Conservation (phyloP, 2,113 vertebrate genomes). For the Mesitornis unicolor region DNA sequence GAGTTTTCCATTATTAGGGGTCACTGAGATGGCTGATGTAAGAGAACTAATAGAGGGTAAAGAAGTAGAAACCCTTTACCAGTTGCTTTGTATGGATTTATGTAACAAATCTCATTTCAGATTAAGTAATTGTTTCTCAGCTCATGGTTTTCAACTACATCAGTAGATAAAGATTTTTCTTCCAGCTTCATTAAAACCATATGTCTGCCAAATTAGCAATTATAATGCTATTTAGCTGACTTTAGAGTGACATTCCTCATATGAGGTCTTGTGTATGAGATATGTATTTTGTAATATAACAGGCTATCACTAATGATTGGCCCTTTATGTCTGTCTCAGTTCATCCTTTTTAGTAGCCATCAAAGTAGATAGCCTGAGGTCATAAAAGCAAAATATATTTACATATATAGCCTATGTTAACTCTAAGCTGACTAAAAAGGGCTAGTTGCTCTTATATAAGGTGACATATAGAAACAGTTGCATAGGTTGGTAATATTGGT, state of each 20-base stretch:
- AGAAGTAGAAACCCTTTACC: not conserved
- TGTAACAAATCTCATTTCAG: slow-evolving; percentile 36
- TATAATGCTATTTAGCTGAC: slow-evolving; percentile 12
- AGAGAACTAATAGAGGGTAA: slow-evolving; percentile 10
- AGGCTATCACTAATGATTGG: not conserved
- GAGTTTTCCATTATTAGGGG: not conserved
- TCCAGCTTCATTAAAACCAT: slow-evolving; percentile 39
- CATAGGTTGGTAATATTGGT: not conserved
- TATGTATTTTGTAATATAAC: not conserved
- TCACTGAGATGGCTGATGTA: not conserved
- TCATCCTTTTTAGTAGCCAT: not conserved
- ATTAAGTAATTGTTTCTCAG: slow-evolving; percentile 57
- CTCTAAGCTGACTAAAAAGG: not conserved
- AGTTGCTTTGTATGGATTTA: not conserved
- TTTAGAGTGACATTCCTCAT: not conserved
- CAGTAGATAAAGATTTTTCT: slow-evolving; percentile 29
- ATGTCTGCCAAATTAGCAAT: slow-evolving; percentile 34
- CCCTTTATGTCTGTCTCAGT: not conserved
- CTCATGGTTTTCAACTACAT: slow-evolving; percentile 43
- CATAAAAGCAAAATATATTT: not conserved
- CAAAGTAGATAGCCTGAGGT: not conserved
- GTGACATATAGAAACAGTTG: not conserved
- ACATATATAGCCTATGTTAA: not conserved
- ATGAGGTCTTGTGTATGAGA: not conserved
- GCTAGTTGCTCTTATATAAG: not conserved